Percentiles rank a stretch among this genome's conserved stretches.
phyloP scores from a whole-genome alignment of 2,888 invertebrate genomes.

The Augiades crinisus region DNA sequence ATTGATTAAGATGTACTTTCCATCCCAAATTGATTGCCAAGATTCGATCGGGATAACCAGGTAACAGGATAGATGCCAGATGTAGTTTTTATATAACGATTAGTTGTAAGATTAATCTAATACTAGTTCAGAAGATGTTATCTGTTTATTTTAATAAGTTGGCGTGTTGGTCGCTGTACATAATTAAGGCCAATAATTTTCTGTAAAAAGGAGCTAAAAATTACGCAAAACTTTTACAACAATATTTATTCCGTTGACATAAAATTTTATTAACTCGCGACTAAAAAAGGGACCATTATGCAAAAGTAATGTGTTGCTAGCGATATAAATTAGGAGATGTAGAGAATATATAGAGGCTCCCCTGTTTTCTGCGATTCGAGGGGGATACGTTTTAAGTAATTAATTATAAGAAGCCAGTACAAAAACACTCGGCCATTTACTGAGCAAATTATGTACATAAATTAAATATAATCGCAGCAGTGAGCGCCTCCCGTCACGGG shows the following conservation, averaged over 20 bases:
- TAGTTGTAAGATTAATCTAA: too few relatives aligned
- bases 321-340: constrained; percentile 19
- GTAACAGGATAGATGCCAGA: too few relatives aligned
- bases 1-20: too few relatives aligned
- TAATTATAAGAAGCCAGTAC: constrained; percentile 23
- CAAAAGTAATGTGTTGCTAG: constrained; percentile 24
- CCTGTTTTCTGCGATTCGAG: constrained; percentile 10
- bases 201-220: too few relatives aligned
- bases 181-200: background rate
- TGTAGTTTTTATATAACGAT: too few relatives aligned
- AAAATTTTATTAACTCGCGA: constrained; percentile 20
- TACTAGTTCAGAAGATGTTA: too few relatives aligned
- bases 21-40: too few relatives aligned
- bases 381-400: constrained; percentile 19
- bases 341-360: constrained; percentile 16
- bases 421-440: constrained; percentile 27
- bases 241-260: constrained; percentile 21
- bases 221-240: constrained; percentile 21
- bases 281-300: constrained; percentile 22
- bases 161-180: too few relatives aligned
- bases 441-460: constrained; percentile 28
- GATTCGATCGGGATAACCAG: too few relatives aligned
- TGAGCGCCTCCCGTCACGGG: background rate
- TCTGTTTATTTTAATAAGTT: too few relatives aligned
- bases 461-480: constrained; percentile 25